Evolutionary conservation across 2,113 vertebrate genomes (phyloP).

Genomic region (Marmota flaviventris): DNA sequence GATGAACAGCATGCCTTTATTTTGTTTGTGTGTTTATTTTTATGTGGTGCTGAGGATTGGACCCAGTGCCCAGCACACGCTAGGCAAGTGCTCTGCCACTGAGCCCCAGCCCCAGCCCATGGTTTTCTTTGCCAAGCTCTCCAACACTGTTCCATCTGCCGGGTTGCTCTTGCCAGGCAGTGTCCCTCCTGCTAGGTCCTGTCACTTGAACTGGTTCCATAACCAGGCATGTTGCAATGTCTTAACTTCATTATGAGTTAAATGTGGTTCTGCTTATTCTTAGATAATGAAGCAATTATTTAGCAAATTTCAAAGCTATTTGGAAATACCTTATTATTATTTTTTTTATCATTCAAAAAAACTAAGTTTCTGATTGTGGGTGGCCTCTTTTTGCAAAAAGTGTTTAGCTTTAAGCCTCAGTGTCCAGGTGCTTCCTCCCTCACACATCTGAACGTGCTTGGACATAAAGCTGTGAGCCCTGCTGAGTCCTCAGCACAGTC

Average conservation of each 20-base stretch:
- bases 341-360: not conserved
- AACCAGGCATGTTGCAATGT: constrained; percentile 29
- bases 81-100: too few species aligned
- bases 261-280: constrained; percentile 59
- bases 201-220: not conserved
- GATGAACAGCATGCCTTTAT: too few species aligned
- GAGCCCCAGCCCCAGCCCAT: too few species aligned
- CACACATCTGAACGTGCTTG: accelerated
- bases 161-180: not conserved
- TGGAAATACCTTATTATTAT: not conserved
- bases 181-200: not conserved
- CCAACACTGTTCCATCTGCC: not conserved
- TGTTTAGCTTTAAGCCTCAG: not conserved
- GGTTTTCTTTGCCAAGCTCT: not conserved
- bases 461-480: not conserved
- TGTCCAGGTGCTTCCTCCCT: not conserved
- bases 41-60: too few species aligned
- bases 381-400: not conserved
- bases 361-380: not conserved
- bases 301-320: constrained; percentile 31
- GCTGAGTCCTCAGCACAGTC: not conserved
- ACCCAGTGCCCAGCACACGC: too few species aligned
- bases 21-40: too few species aligned
- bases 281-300: constrained; percentile 33
- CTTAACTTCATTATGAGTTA: constrained; percentile 49